Evolutionary conservation across 2,797 vertebrate genomes (phyloP).

Genomic region (Hippopotamyrus pictus): DNA sequence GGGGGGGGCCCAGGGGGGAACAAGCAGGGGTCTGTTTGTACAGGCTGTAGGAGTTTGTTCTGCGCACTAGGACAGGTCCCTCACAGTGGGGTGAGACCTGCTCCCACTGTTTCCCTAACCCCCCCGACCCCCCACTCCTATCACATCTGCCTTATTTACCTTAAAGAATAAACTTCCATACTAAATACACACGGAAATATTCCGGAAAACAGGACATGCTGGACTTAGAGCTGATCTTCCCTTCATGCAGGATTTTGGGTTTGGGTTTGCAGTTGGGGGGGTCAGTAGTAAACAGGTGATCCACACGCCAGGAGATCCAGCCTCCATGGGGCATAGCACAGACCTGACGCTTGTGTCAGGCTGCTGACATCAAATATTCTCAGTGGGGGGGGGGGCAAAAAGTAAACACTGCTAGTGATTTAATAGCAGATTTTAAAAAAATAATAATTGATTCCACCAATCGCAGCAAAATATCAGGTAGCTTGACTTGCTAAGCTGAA

Average conservation of each 20-base stretch:
- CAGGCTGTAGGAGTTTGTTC: neutral
- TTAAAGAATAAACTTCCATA: neutral
- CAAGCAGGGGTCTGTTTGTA: neutral
- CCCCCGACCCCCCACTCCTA: neutral
- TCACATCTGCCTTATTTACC: neutral
- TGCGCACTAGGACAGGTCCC: neutral
- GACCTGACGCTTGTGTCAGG: slow-evolving; percentile 40
- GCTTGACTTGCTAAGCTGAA: neutral
- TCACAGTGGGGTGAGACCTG: slow-evolving; percentile 25
- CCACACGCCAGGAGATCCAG: neutral
- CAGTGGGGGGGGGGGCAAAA: neutral
- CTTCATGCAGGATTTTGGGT: neutral
- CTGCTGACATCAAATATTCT: slow-evolving; percentile 45
- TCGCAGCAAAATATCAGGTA: neutral
- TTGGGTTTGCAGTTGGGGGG: neutral
- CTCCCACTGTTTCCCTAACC: neutral
- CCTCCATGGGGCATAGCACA: neutral
- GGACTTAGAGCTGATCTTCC: neutral
- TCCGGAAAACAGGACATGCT: neutral
- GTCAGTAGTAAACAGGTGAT: neutral
- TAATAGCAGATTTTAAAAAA: neutral
- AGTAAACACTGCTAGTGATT: neutral
- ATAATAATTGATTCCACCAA: neutral
- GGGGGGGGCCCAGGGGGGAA: neutral
- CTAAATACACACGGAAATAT: neutral